Base-by-base conservation (phyloP, 2,888 invertebrate species). In the Onthophagus sagittarius region DNA sequence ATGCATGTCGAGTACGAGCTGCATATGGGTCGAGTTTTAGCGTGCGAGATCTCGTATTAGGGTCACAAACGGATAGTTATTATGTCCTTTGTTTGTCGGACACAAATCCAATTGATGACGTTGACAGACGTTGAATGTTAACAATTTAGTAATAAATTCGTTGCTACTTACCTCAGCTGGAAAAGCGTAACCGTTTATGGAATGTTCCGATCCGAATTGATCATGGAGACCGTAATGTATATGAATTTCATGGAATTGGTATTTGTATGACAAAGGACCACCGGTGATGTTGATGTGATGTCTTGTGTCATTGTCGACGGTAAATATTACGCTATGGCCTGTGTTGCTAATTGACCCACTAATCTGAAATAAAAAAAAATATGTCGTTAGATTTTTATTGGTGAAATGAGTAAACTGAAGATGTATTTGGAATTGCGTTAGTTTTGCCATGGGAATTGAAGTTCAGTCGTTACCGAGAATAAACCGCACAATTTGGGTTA, bases 201-300 rank as follows among this genome's bases (percentile, higher is more conserved):
- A 96, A 86, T 99, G 99, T 84, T 99, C 99, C 11, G 98, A 98
- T 23, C 99, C 99, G 80, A 92, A 92, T 83, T 94, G 93, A 86
- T 98, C 96, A 82, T 93, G 92, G 74, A 95, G 89, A 5, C 97
- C 97, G 83, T 96, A 98, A 86, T 97, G 97, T 82, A 97, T 91
- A 86, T 97, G 96, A 79, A 98, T 94, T 87, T 97, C 96, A 83
- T 96, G 94, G 84, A 98, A 95, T 86, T 95, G 94, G 87, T 98
- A 98, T 82, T 94, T 93, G 87, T 98, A 98, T 75, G 97, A 96
- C 72, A 98, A 89, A 0, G 99, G 98, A 1, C 99, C 99, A 0
- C 97, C 97, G 0, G 96, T 96, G 82, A 99, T 94, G 86, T 98
- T 98, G 82, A 98, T 94, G 82, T 93, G 93, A 82, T 92, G 92